Base-by-base conservation (phyloP, 2,113 vertebrate genomes). In the Brachyistius frenatus region DNA sequence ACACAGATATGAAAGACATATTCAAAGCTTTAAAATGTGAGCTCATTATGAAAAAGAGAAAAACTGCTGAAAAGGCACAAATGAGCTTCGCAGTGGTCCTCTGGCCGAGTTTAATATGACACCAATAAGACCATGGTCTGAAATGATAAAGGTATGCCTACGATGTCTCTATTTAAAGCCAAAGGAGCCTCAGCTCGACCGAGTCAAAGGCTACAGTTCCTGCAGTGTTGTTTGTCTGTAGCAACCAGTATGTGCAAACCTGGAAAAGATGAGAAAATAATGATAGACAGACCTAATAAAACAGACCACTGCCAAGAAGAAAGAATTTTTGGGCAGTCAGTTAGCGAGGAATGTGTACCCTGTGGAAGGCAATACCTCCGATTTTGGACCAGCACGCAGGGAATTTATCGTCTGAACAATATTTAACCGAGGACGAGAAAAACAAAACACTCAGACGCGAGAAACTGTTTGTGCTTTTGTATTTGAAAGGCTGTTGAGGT, bases 151-250 rank as follows among this genome's bases (percentile, higher is more conserved):
- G 86, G 78, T 90, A 92, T 90, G 91, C 11, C 50, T 39, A 82
- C 85, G 88, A 86, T 82, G 71, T 87, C 91, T 92, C 91, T 92
- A 92, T 94, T 87, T 94, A 93, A 87, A 89, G 86, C 66, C 73
- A 83, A 87, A 86, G 81, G 63, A 89, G 86, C 79, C 78, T 86
- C 76, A 13, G 66, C 80, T 86, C 37, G 55, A 62, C 77, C 58
- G 79, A 90, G 87, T 88, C 78, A 85, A 86, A 87, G 76, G 76
- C 72, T 64, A 44, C 81, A 46, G 68, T 83, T 76, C 85, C 81
- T 55, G 60, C 85, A 56, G 62, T 74, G 69, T 47, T 74, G 73
- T 86, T 84, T 82, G 74, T 81, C 81, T 63, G 73, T 65, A 81
- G 83, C 47, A 36, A 84, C 37, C 47, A 72, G 52, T 72, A 83